phyloP scores from a whole-genome alignment of 2,888 invertebrate species.

The Itoplectis maculator region DNA sequence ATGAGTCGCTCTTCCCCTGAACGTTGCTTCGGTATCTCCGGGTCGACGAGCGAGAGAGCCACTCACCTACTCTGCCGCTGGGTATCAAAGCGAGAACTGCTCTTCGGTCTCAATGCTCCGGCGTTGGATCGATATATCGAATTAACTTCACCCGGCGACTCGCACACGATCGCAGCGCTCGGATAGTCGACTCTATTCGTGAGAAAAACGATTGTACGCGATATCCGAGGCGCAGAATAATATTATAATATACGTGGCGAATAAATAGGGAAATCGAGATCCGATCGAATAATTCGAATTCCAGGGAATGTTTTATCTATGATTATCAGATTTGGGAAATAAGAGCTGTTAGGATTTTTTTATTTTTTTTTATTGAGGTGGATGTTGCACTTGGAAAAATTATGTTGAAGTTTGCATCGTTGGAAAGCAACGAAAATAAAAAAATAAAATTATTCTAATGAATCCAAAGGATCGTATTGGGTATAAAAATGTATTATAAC shows the following conservation, averaged over 20 bases:
- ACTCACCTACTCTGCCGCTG: conserved; percentile 52
- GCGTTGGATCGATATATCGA: conserved; percentile 45
- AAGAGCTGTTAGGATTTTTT: neutral
- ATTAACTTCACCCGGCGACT: conserved; percentile 32
- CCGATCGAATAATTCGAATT: neutral
- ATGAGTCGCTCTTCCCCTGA: conserved; percentile 2
- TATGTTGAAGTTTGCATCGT: neutral
- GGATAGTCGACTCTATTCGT: neutral
- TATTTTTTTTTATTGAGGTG: neutral
- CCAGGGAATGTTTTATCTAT: neutral
- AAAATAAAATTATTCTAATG: no score
- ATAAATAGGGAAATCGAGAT: no score
- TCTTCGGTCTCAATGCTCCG: conserved; percentile 25
- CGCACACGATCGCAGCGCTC: neutral
- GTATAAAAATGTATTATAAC: no score
- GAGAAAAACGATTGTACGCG: neutral
- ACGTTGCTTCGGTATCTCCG: conserved; percentile 40
- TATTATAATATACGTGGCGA: no score
- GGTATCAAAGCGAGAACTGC: conserved; percentile 22
- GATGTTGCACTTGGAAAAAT: neutral
- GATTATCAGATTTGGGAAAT: neutral
- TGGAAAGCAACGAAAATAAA: no score
- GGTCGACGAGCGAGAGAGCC: conserved; percentile 39
- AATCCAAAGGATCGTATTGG: no score
- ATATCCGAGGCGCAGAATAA: conserved; percentile 2